phyloP scores from a whole-genome alignment of 2,113 vertebrate genomes.

The Semicossyphus pulcher region DNA sequence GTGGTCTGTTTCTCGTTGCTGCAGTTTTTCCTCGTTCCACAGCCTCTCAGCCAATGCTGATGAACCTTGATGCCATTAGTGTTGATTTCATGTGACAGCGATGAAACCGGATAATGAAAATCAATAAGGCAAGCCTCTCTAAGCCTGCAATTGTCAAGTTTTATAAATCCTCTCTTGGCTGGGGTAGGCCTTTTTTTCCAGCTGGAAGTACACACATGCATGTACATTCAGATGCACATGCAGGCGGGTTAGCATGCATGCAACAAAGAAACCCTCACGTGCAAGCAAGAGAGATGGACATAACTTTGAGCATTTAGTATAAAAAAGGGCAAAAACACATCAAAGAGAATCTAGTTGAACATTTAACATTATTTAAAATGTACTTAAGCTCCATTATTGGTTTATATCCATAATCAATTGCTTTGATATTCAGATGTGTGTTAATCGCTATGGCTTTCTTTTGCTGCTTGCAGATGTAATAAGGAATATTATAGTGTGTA shows the following conservation, averaged over 20 bases:
- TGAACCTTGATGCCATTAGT: constrained; percentile 69
- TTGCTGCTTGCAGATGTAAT: too few species aligned
- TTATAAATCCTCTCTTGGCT: constrained; percentile 64
- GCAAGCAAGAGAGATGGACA: background rate
- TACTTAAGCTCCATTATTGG: too few species aligned
- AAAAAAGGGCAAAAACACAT: too few species aligned
- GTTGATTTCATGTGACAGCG: constrained; percentile 71
- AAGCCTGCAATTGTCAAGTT: constrained; percentile 67
- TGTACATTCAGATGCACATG: background rate
- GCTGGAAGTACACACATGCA: background rate
- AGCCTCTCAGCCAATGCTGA: constrained; percentile 53
- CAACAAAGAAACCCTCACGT: background rate
- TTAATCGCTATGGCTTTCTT: too few species aligned
- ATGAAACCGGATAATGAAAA: constrained; percentile 75
- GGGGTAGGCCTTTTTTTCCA: background rate
- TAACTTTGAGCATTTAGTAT: background rate
- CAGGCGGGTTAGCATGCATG: background rate
- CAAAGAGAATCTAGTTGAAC: too few species aligned
- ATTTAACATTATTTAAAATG: too few species aligned
- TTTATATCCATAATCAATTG: too few species aligned
- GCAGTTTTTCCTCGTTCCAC: constrained; percentile 11
- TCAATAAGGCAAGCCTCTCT: constrained; percentile 69
- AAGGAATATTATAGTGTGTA: too few species aligned
- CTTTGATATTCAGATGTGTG: too few species aligned
- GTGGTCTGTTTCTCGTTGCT: constrained; percentile 30